Evolutionary conservation across 1,140 invertebrate species (phyloP).

Genomic region (Calliopsis andreniformis): DNA sequence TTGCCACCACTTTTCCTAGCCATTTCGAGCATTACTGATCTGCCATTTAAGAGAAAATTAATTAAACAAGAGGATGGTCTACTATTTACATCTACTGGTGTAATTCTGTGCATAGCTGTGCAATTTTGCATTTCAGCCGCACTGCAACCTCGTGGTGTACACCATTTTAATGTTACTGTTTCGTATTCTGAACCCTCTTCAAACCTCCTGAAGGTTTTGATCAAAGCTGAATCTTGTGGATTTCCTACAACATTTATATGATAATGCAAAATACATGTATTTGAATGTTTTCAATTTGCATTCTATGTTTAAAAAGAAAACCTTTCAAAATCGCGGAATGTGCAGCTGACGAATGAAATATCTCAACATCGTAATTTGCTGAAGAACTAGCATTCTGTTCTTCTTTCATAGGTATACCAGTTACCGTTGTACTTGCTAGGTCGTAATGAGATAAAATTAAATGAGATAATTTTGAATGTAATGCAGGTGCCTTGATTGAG

Average conservation of each 20-base stretch:
- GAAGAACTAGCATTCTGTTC: constrained; percentile 99
- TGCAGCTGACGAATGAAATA: constrained; percentile 93
- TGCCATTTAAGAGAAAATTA: constrained; percentile 96
- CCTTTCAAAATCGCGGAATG: constrained; percentile 90
- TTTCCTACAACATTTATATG: constrained; percentile 65
- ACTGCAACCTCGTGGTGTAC: constrained; percentile 93
- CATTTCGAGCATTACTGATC: constrained; percentile 97
- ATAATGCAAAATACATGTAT: not conserved
- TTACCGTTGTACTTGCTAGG: constrained; percentile 97
- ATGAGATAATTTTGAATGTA: constrained; percentile 86
- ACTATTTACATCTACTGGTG: constrained; percentile 97
- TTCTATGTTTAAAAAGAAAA: not conserved
- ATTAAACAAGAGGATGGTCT: constrained; percentile 97
- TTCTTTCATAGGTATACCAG: constrained; percentile 99
- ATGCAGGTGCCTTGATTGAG: constrained; percentile 85
- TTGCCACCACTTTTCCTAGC: constrained; percentile 92
- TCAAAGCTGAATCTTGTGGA: constrained; percentile 76
- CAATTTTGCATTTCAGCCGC: constrained; percentile 90
- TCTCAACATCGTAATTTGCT: constrained; percentile 98
- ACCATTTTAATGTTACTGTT: constrained; percentile 96
- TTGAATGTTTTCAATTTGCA: not conserved
- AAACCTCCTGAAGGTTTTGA: constrained; percentile 78
- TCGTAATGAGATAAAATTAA: constrained; percentile 93
- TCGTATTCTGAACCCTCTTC: constrained; percentile 87
- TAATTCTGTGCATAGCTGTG: constrained; percentile 92